Conservation (phyloP, 1,140 invertebrate species). For the Drosophila tristis region DNA sequence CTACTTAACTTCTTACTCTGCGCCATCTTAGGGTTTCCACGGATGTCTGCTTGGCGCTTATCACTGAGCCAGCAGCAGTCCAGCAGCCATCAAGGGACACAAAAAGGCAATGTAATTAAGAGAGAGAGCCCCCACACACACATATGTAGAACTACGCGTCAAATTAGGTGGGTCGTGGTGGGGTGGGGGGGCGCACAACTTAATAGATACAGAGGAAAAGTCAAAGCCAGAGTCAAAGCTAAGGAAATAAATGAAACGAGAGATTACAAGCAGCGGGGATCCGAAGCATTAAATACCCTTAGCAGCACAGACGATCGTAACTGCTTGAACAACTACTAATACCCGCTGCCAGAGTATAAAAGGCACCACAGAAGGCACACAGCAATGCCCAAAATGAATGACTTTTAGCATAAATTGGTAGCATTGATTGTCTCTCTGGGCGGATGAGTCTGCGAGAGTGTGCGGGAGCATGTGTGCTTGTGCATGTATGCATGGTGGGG, state of each 20-base stretch:
- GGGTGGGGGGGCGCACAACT: slow-evolving; percentile 60
- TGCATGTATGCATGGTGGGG: neutral
- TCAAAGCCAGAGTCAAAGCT: slow-evolving; percentile 32
- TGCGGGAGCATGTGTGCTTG: slow-evolving; percentile 8
- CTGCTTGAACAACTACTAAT: no score
- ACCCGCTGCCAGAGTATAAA: neutral
- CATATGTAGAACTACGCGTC: slow-evolving; percentile 54
- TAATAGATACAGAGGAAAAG: slow-evolving; percentile 57
- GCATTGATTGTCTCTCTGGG: slow-evolving; percentile 63
- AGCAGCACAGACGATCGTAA: no score
- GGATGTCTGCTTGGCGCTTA: slow-evolving; percentile 33
- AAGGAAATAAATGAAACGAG: slow-evolving; percentile 17
- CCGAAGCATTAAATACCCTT: no score
- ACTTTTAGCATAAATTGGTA: slow-evolving; percentile 67
- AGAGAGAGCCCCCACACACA: slow-evolving; percentile 43
- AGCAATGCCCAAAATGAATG: slow-evolving; percentile 49
- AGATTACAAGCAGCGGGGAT: no score
- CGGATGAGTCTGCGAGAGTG: neutral
- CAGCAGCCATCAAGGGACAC: slow-evolving; percentile 36
- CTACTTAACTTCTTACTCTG: slow-evolving; percentile 72
- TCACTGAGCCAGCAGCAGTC: slow-evolving; percentile 22
- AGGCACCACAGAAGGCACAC: slow-evolving; percentile 29
- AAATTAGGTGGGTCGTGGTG: slow-evolving; percentile 57
- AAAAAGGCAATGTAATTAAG: slow-evolving; percentile 73
- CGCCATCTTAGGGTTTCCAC: slow-evolving; percentile 1